These are phyloP conservation scores for Hoplostethus atlanticus DNA, from an alignment of 2,797 vertebrate genomes.

Conservation along the genomic window DNA sequence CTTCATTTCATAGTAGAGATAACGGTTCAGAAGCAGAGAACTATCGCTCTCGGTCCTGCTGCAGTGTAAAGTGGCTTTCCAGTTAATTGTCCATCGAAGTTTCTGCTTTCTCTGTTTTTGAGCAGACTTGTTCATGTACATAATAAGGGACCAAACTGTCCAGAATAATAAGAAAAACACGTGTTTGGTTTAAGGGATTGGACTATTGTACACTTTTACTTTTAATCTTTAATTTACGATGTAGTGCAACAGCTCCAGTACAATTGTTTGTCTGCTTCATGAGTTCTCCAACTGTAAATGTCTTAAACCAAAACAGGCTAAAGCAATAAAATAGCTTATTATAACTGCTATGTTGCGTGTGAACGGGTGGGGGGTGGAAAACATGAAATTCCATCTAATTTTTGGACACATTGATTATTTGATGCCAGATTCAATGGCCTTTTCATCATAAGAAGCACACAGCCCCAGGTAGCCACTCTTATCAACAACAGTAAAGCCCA, in stretches of 20 bases:
- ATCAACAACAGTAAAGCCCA: slow-evolving; percentile 26
- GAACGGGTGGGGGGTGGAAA: neutral
- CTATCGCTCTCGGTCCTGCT: neutral
- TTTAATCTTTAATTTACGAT: neutral
- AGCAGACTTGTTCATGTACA: slow-evolving; percentile 6
- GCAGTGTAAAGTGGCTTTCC: neutral
- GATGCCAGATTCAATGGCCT: slow-evolving; percentile 4
- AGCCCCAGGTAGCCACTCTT: slow-evolving; percentile 19
- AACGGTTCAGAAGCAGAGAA: neutral
- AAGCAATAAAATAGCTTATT: neutral
- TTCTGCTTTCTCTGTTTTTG: neutral
- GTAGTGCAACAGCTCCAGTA: neutral
- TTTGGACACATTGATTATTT: slow-evolving; percentile 8
- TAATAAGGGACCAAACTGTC: slow-evolving; percentile 1
- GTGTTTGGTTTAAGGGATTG: neutral
- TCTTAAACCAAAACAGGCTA: neutral
- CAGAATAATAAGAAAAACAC: neutral
- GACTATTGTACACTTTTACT: neutral
- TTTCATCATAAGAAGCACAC: slow-evolving; percentile 14
- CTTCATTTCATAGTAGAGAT: neutral
- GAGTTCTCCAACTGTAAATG: neutral
- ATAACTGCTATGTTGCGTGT: no score
- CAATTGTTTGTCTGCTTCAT: neutral
- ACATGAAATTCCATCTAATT: slow-evolving; percentile 3
- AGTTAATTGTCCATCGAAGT: neutral